Evolutionary conservation across 2,113 vertebrate species (phyloP), one percentile per base, ranked within the genome.

Genomic region (Centropristis striata): DNA sequence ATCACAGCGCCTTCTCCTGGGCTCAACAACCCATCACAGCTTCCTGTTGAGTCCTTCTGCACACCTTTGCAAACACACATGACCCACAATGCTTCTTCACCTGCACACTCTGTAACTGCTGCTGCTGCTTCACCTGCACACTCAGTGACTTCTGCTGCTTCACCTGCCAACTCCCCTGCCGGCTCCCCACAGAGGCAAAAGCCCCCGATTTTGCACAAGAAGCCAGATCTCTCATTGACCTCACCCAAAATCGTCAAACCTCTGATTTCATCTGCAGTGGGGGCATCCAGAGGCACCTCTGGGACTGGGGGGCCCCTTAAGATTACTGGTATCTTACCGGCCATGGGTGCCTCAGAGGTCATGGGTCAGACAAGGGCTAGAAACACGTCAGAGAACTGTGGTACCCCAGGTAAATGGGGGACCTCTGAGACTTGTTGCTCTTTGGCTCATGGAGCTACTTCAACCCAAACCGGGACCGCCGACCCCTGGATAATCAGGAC

Each of bases 171-270:
- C 20, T 5, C 36, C 64, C 3, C 87, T 39, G 84, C 70, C 61
- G 39, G 61, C 66, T 90, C 78, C 11, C 90, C 92, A 15, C 89
- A 90, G 41, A 91, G 84, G 89, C 96, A 95, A 80, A 97, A 96
- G 76, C 95, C 96, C 18, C 95, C 92, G 71, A 93, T 95, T 87
- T 80, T 96, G 84, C 95, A 95, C 72, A 97, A 96, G 92, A 98
- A 96, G 77, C 95, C 96, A 77, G 96, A 96, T 91, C 87, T 96
- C 54, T 94, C 94, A 41, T 87, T 96, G n/a, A 90, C 94, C 92
- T 61, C 57, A 8, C 65, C 61, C 27, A 80, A 49, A 80, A 68
- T 15, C 16, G 32, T 11, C 3, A 72, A 76, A 49, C 37, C 36
- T 7, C 8, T 41, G 1, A 37, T 7, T 51, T 8, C 14, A 53